phyloP scores from a whole-genome alignment of 2,888 invertebrate genomes.

The Lapara coniferarum region DNA sequence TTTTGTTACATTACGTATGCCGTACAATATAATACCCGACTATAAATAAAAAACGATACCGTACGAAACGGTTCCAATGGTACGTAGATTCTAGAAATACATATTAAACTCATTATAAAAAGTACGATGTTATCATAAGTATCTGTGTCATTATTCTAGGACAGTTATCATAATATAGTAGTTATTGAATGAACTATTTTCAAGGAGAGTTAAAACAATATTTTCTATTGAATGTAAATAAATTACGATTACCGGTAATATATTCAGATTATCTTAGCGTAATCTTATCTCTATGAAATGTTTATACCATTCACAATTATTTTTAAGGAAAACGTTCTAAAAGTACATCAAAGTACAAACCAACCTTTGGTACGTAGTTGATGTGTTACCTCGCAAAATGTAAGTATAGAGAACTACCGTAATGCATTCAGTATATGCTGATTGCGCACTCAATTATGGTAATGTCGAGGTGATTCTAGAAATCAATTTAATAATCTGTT shows the following conservation, averaged over 20 bases:
- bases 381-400: not conserved
- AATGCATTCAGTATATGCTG: slow-evolving; percentile 1
- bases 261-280: slow-evolving; percentile 5
- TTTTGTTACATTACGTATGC: no score
- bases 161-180: not conserved
- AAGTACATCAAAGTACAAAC: not conserved
- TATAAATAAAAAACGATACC: no score
- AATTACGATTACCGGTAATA: not conserved
- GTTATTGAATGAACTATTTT: slow-evolving; percentile 23
- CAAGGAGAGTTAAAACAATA: slow-evolving; percentile 8
- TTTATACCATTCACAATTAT: not conserved
- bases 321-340: not conserved
- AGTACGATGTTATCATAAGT: not conserved
- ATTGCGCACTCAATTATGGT: slow-evolving; percentile 10
- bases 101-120: not conserved
- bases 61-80: no score
- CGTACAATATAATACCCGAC: no score
- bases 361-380: not conserved
- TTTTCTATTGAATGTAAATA: not conserved
- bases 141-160: slow-evolving; percentile 11
- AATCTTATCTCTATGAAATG: not conserved
- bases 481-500: slow-evolving; percentile 5
- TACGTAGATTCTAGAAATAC: no score
- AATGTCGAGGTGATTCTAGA: not conserved
- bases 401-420: not conserved